A percentile compares a stretch with the other conserved stretches of the same genome.
These are phyloP conservation scores for Agrochola macilenta DNA, from an alignment of 2,888 invertebrate genomes.

Conservation along the genomic window DNA sequence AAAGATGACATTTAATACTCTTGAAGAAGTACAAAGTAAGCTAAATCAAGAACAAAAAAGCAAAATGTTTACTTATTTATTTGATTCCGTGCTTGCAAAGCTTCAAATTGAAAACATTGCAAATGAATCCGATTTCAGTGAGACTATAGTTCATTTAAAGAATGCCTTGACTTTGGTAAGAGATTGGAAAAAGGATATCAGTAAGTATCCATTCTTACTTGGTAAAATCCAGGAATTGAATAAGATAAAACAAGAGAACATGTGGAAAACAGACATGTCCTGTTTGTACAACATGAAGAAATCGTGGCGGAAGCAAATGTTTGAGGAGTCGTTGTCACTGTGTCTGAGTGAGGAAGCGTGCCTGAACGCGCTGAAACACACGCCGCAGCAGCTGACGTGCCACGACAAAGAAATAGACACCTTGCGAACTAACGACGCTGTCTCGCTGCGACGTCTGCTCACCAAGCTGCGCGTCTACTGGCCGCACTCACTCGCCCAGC, in stretches of 20 bases:
- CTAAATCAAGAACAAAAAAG: slow-evolving; percentile 73
- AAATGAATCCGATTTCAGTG: slow-evolving; percentile 68
- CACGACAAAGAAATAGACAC: slow-evolving; percentile 68
- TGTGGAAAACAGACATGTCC: slow-evolving; percentile 67
- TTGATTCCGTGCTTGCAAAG: background rate
- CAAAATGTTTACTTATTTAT: slow-evolving; percentile 77
- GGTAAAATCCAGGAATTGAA: slow-evolving; percentile 72
- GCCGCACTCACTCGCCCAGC: slow-evolving; percentile 68
- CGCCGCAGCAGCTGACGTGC: background rate
- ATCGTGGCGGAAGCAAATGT: slow-evolving; percentile 78
- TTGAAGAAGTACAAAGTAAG: slow-evolving; percentile 55
- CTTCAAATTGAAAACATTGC: slow-evolving; percentile 43
- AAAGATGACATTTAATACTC: background rate
- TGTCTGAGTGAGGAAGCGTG: slow-evolving; percentile 72
- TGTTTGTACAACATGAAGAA: slow-evolving; percentile 76
- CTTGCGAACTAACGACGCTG: slow-evolving; percentile 70
- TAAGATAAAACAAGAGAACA: slow-evolving; percentile 69
- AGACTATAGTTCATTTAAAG: slow-evolving; percentile 60
- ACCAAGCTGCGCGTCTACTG: slow-evolving; percentile 68
- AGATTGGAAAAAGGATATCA: slow-evolving; percentile 78
- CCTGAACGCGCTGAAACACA: slow-evolving; percentile 67
- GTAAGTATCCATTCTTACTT: slow-evolving; percentile 68
- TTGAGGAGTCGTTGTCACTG: slow-evolving; percentile 78
- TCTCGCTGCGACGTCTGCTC: slow-evolving; percentile 70
- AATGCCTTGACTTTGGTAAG: slow-evolving; percentile 70